A percentile compares a stretch with the other conserved stretches of the same genome.
These are phyloP conservation scores for Argyra leucocephala DNA, from an alignment of 2,888 invertebrate species.

Conservation along the genomic window DNA sequence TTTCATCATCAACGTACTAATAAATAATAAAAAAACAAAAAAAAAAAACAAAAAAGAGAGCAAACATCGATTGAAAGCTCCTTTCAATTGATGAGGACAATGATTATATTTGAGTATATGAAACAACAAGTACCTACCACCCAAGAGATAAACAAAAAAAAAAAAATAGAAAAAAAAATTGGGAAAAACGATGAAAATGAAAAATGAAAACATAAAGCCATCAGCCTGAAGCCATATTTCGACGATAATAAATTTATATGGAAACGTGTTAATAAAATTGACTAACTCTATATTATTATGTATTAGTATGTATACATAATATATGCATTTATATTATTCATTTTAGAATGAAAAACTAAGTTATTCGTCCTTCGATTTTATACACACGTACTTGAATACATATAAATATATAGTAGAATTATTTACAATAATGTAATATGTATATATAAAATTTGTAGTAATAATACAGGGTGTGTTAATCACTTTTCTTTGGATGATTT, in stretches of 20 bases:
- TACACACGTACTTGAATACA: too few species aligned
- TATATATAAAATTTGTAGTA: too few species aligned
- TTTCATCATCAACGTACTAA: background rate
- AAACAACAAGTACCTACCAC: slow-evolving; percentile 2
- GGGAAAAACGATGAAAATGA: background rate
- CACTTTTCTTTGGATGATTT: too few species aligned
- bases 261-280: slow-evolving; percentile 2
- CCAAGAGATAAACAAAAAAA: background rate
- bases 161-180: background rate
- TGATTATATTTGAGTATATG: background rate
- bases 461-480: too few species aligned
- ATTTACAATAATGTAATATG: too few species aligned
- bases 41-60: background rate
- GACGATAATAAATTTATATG: slow-evolving; percentile 3
- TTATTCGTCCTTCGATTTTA: too few species aligned
- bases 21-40: background rate
- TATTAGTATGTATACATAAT: too few species aligned
- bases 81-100: slow-evolving; percentile 1
- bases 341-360: too few species aligned
- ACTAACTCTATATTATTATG: too few species aligned
- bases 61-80: background rate
- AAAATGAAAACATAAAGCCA: slow-evolving; percentile 1
- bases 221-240: slow-evolving; percentile 3
- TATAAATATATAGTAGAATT: too few species aligned
- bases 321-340: too few species aligned